Evolutionary conservation across 2,797 vertebrate species (phyloP).

Genomic region (Syngnathus acus): DNA sequence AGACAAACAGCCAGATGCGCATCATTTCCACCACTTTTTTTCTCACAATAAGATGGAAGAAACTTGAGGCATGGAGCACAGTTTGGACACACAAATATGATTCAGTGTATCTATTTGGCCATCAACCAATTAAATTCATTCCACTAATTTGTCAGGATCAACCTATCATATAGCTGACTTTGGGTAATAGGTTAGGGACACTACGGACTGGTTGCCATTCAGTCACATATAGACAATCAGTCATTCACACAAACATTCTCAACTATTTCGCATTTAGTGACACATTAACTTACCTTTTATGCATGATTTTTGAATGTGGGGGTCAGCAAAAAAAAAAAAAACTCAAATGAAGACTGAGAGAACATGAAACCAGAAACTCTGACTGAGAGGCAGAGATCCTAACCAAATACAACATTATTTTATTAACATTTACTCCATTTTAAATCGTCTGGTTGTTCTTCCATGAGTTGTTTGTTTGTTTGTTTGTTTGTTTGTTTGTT

Average conservation of each 20-base stretch:
- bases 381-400: not conserved
- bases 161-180: not conserved
- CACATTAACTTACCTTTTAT: no score
- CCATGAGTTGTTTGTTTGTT: no score
- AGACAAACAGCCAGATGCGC: slow-evolving; percentile 24
- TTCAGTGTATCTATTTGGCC: no score
- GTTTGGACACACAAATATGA: not conserved
- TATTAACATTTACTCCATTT: not conserved
- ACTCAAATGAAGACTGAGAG: not conserved
- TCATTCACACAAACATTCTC: no score
- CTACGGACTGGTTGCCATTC: no score
- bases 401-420: not conserved
- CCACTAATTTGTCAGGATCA: not conserved
- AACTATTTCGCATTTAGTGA: no score
- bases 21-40: not conserved
- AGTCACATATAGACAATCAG: no score
- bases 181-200: not conserved
- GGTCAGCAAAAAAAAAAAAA: not conserved
- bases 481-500: no score
- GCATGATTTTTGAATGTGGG: no score
- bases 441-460: no score
- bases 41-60: not conserved
- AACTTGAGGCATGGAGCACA: not conserved
- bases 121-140: no score
- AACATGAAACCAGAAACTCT: not conserved